Base-by-base conservation (phyloP, 1,140 invertebrate genomes). In the Oryctes rhinoceros region DNA sequence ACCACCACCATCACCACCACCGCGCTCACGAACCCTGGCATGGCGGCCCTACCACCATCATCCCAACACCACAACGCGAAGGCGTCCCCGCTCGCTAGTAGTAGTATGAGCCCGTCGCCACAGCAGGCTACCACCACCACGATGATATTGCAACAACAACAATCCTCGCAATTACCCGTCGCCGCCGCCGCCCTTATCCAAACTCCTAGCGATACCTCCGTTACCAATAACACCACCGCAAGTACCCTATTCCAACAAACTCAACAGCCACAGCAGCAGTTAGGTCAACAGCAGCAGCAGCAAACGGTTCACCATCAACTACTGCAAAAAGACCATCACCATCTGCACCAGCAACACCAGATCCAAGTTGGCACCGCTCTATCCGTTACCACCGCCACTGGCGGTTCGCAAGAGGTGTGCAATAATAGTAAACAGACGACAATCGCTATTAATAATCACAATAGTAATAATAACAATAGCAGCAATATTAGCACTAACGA, bases 21-120 rank as follows among this genome's bases (percentile, higher is more conserved):
- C 53, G 53, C 18, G 53, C 15, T 53, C 49, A 53, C 49, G 49
- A 53, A 53, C n/a, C 49, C 81, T 76, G 78, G 53, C 77, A 80
- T 80, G 48, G 67, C 79, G 78, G 79, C 80, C 67, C 82, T 80
- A 49, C 75, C 78, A 65, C 76, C 82, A 44, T 80, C 65, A 15
- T 71, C 65, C 9, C 65, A 37, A 15, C 65, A 59, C 5, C 13
- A 6, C 53, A n/a, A 24, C 65, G 65, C 83, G 77, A 65, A 82
- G 30, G 24, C 48, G 53, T 49, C 77, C 71, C 48, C 59, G 44
- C 39, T 76, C 15, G 62, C 62, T 53, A 53, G 79, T 85, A 84
- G 86, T 86, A 86, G 86, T 86, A 85, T 86, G 87, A 83, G 86
- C 86, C 81, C 83, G 84, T 84, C 81, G 20, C 9, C 9, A 4